Evolutionary conservation across 2,797 vertebrate genomes (phyloP), one percentile per base, ranked within the genome.

Genomic region (Eulemur coronatus): DNA sequence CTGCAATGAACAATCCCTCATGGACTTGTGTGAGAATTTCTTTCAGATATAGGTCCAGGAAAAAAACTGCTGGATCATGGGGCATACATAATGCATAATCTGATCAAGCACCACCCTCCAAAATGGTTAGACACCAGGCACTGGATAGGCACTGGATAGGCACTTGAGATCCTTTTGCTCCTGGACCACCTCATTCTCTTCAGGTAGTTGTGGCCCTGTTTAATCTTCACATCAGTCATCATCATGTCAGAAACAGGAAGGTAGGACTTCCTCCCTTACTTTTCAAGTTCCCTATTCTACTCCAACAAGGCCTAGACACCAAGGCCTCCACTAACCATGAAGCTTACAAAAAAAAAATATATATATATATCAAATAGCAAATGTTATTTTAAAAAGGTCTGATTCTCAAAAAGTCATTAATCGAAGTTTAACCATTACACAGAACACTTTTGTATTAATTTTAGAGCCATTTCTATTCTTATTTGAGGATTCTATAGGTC

Each of bases 1-100:
- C 8, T 12, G 9, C 75, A 81, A 61, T 46, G 13, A 92, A 96
- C 3, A 8, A 76, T 14, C 55, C 52, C 15, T 65, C 20, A 43
- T 3, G 5, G 52, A 80, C 41, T 11, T 12, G 0, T 69, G 24
- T 75, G 33, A 88, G 30, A 75, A 80, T 43, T 80, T 59, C 72
- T 97, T 92, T 89, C 33, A 14, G 30, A 63, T 89, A 73, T 67
- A 67, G 22, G 73, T 1, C 30, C 38, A 84, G 24, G 13, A 52
- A 93, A 91, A 88, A 80, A 91, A 63, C 35, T 91, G 57, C n/a
- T 95, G 72, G 35, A 88, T 89, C 59, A 92, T 33, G 18, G 22
- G 15, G 46, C n/a, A 73, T 26, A 61, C 1, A 26, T 26, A 89
- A 89, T 22, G 38, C 61, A 92, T n/a, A 59, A 59, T 48, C 57